Evolutionary conservation across 2,888 invertebrate species (phyloP), one percentile per base, ranked within the genome.

Genomic region (Oxyscelio sp.): DNA sequence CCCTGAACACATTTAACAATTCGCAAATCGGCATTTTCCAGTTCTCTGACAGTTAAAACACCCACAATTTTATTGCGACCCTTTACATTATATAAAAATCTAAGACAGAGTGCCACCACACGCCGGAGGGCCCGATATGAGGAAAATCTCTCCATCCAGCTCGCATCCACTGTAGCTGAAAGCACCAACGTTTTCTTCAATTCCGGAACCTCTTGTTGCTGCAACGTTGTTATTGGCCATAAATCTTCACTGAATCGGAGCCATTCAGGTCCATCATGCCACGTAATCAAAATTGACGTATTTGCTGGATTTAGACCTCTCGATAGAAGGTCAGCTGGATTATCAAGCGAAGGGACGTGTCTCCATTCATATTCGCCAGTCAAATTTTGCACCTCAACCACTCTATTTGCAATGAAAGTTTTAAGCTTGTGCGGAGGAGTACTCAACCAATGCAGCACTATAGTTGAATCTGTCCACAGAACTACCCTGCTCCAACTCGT

Each of bases 121-220:
- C 52, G 52, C n/a, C 52, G 52, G 13, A 52, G 52, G 9, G 52
- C 52, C 24, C 24, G 1, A 52, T 52, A 52, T 8, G 52, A 13
- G 6, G 52, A 52, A 24, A 52, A 52, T 24, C 24, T 52, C 24
- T 52, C 24, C 52, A 24, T 52, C 52, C 52, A 52, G 8, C 24
- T n/a, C 15, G 9, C 24, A 2, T 52, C 24, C 1, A 52, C 8
- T 15, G 13, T n/a, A 13, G 24, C 15, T 24, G 52, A 22, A 9
- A 24, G 52, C 8, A 24, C 24, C 5, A 52, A 2, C 1, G n/a
- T 52, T 2, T 24, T 52, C 52, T 52, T 52, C 24, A 52, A 24
- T 22, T 52, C 52, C 0, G 52, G 24, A 21, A 52, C 8, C 13
- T 52, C 52, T 22, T 11, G n/a, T 21, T 15, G 1, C 4, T 52